Conservation (phyloP, 1,140 invertebrate species). For the Brachionus angularis region DNA sequence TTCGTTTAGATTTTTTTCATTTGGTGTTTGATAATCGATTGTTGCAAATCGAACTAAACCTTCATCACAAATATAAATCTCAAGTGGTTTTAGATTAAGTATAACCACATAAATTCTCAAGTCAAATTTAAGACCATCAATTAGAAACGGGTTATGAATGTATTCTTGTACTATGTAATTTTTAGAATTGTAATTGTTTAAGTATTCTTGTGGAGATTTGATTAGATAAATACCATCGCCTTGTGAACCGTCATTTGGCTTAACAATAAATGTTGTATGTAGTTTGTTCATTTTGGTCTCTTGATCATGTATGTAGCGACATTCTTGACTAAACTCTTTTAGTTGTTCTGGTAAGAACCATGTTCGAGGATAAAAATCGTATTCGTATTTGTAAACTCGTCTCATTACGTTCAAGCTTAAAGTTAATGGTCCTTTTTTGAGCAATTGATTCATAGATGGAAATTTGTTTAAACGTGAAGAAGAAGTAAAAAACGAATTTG, state of each 20-base stretch:
- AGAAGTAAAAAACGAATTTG: neutral
- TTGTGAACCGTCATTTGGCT: conserved; percentile 61
- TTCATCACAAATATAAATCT: conserved; percentile 60
- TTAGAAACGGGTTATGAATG: conserved; percentile 57
- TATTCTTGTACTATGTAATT: conserved; percentile 58
- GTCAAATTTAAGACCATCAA: conserved; percentile 61
- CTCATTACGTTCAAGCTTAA: conserved; percentile 58
- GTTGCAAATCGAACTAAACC: conserved; percentile 60
- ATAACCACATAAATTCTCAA: conserved; percentile 60
- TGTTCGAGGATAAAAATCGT: conserved; percentile 60
- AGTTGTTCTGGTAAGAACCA: conserved; percentile 61
- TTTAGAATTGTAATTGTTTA: conserved; percentile 29
- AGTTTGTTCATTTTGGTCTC: conserved; percentile 44
- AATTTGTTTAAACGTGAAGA: conserved; percentile 25
- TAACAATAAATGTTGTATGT: conserved; percentile 59
- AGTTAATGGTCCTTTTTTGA: conserved; percentile 60
- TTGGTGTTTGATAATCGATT: conserved; percentile 56
- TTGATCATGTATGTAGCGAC: conserved; percentile 19
- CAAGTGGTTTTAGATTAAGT: conserved; percentile 58
- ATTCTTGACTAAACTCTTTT: conserved; percentile 52
- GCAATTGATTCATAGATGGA: conserved; percentile 55
- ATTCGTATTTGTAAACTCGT: conserved; percentile 58
- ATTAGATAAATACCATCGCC: conserved; percentile 61
- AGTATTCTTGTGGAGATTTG: conserved; percentile 54
- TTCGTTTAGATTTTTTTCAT: conserved; percentile 45